Base-by-base conservation (phyloP, 2,888 invertebrate species). In the Rugalucina vietnamica region DNA sequence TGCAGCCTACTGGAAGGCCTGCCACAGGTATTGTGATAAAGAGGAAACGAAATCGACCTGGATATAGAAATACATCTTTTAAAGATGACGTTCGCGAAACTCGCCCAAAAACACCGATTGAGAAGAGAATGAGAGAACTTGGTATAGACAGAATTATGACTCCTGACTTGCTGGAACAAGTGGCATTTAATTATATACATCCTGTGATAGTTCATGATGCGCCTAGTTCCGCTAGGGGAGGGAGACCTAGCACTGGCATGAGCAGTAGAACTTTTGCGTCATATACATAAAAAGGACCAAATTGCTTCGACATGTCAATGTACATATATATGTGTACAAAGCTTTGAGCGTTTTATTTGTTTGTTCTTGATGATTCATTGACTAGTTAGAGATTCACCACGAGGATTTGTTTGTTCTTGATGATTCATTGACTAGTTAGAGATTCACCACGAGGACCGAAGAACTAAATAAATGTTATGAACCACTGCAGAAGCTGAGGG, bases 151-250 rank as follows among this genome's bases (percentile, higher is more conserved):
- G 72, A 43, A 49, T 72, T n/a, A 39, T 39, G 49, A 72, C 72
- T 12, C 72, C 72, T 24, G 72, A 72, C 37, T 29, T 72, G n/a
- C 24, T 72, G 24, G 21, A 39, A 29, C 49, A 72, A 18, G 72
- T 72, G 72, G 43, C 72, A 27, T 72, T 72, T 72, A 72, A 72
- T n/a, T 72, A 72, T 24, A 72, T 72, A 72, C 72, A 72, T 18
- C 72, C 72, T 27, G 72, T 72, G 4, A 24, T 39, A 4, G 39
- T 43, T 5, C 49, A 72, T 49, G 72, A 72, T 2, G 1, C 39
- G 24, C 49, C 72, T 4, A 37, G n/a, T 39, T 29, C 43, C 2
- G 72, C 36, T 21, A n/a, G 49, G 24, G 21, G 43, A 29, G 43
- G 72, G 10, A 24, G 72, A 14, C 60, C 60, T 10, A 37, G 37